These are phyloP conservation scores for Labeo catla DNA, from an alignment of 2,113 vertebrate genomes.

Conservation along the genomic window DNA sequence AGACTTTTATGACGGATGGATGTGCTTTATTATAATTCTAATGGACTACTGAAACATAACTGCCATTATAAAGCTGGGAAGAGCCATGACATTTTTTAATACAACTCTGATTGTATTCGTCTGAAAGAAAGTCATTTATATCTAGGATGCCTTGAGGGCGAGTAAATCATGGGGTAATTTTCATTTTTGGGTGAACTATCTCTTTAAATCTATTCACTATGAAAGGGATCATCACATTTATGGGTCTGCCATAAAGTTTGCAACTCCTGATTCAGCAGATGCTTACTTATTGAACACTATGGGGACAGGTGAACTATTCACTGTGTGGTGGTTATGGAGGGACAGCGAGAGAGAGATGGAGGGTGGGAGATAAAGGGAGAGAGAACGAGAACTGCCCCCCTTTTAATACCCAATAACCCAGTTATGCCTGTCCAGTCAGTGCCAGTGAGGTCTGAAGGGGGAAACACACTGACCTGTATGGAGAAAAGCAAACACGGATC, in stretches of 20 bases:
- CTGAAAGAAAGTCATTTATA: too few species aligned
- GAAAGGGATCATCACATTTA: background rate
- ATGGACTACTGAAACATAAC: too few species aligned
- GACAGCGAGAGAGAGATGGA: background rate
- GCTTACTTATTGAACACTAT: background rate
- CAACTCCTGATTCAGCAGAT: background rate
- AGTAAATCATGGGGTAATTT: too few species aligned
- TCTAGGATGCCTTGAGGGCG: too few species aligned
- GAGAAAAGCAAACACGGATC: conserved; percentile 42
- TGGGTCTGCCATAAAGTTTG: background rate
- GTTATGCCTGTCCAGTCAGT: conserved; percentile 70
- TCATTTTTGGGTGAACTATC: too few species aligned
- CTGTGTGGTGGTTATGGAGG: background rate
- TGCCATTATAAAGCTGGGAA: too few species aligned
- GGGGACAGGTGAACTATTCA: background rate
- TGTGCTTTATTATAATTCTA: too few species aligned
- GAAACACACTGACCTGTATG: background rate
- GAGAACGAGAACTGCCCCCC: background rate
- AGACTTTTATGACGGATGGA: too few species aligned
- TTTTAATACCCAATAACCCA: conserved; percentile 64
- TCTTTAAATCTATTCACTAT: too few species aligned
- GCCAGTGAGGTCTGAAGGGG: conserved; percentile 28
- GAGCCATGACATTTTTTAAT: too few species aligned
- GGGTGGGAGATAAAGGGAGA: background rate
- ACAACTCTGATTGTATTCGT: too few species aligned